Evolutionary conservation across 2,888 invertebrate genomes (phyloP).

Genomic region (Platerodrilus igneus): DNA sequence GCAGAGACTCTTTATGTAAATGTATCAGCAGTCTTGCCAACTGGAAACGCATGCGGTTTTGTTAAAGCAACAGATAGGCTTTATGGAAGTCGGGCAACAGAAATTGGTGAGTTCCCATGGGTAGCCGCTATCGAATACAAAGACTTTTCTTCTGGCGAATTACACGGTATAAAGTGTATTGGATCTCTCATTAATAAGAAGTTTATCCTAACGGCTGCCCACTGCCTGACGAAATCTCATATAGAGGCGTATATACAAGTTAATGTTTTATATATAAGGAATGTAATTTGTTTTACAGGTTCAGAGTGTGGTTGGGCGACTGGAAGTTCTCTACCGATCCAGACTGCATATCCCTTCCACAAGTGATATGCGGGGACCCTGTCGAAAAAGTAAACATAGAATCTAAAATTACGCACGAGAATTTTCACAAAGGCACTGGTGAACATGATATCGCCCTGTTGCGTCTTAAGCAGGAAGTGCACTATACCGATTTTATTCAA

Average conservation of each 20-base stretch:
- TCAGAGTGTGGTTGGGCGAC: slow-evolving; percentile 4
- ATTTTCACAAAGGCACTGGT: not conserved
- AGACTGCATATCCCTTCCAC: not conserved
- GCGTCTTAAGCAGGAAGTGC: not conserved
- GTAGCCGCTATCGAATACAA: slow-evolving; percentile 1
- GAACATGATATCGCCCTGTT: slow-evolving; percentile 8
- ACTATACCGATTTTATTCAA: slow-evolving; percentile 10
- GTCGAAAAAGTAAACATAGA: slow-evolving; percentile 3
- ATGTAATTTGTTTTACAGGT: slow-evolving; percentile 2
- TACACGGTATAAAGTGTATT: not conserved
- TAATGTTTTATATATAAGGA: too few species aligned
- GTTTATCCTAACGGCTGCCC: slow-evolving; percentile 3
- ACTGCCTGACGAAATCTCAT: not conserved
- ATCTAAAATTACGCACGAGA: not conserved
- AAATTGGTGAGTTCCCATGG: not conserved
- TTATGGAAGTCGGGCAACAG: too few species aligned
- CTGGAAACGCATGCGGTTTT: too few species aligned
- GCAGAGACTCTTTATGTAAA: too few species aligned
- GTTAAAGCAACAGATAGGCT: too few species aligned
- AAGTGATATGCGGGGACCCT: not conserved
- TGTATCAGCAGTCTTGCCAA: too few species aligned
- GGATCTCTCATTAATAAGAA: not conserved
- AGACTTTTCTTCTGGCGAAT: not conserved
- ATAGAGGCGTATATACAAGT: too few species aligned
- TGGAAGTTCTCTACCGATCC: slow-evolving; percentile 7